Evolutionary conservation across 2,888 invertebrate species (phyloP).

Genomic region (Timandra comae): DNA sequence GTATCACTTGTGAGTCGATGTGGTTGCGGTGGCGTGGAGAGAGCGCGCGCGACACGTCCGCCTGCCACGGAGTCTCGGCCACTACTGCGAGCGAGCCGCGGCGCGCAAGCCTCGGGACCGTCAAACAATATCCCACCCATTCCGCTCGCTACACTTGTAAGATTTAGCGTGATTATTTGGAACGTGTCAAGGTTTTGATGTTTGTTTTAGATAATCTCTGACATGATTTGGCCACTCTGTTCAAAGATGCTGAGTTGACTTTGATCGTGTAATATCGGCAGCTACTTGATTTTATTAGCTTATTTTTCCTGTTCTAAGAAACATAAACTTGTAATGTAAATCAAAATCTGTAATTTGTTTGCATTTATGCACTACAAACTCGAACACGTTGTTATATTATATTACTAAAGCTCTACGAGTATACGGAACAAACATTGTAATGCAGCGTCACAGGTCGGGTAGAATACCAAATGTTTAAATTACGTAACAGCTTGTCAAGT

Average conservation of each 20-base stretch:
- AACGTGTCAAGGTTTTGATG: conserved; percentile 29
- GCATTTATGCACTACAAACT: no score
- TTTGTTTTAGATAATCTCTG: conserved; percentile 26
- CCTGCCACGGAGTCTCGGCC: conserved; percentile 42
- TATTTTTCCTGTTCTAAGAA: no score
- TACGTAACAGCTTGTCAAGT: not conserved
- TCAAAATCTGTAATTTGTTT: no score
- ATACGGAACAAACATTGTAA: no score
- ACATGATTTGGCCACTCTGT: conserved; percentile 13
- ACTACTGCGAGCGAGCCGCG: conserved; percentile 41
- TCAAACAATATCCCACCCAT: conserved; percentile 47
- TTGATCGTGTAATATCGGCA: conserved; percentile 6
- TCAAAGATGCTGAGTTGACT: conserved; percentile 10
- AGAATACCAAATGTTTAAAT: no score
- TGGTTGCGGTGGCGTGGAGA: conserved; percentile 26
- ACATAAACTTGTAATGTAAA: no score
- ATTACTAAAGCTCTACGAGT: no score
- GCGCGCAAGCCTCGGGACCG: conserved; percentile 60
- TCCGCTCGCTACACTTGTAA: conserved; percentile 39
- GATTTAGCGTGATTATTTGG: conserved; percentile 34
- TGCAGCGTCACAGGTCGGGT: no score
- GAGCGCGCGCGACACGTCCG: conserved; percentile 37
- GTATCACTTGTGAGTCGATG: conserved; percentile 51
- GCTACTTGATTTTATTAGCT: not conserved
- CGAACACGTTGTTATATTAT: no score